Evolutionary conservation across 2,888 invertebrate species (phyloP).

Genomic region (Pomacea canaliculata): DNA sequence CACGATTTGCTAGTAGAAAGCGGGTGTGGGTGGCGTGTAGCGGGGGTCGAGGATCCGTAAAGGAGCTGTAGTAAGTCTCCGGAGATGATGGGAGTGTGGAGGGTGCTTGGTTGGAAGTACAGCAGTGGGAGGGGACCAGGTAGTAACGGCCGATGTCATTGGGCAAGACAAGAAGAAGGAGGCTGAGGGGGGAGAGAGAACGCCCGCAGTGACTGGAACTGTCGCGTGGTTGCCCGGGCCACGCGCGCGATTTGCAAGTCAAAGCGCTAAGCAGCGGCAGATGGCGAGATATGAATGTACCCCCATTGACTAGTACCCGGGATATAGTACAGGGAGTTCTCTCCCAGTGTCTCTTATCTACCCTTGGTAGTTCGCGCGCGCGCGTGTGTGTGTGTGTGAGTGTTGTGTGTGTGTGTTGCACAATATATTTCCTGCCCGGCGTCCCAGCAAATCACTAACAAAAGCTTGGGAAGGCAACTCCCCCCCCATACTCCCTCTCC

Average conservation of each 20-base stretch:
- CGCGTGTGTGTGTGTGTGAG: too few species aligned
- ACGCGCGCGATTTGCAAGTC: constrained; percentile 28
- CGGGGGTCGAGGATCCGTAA: neutral
- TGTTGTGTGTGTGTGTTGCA: constrained; percentile 13
- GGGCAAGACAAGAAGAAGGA: constrained; percentile 7
- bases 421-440: constrained; percentile 24
- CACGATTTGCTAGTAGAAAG: neutral
- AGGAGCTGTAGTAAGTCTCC: too few species aligned
- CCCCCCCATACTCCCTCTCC: neutral
- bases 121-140: too few species aligned
- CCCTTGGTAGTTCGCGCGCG: constrained; percentile 7
- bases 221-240: constrained; percentile 23
- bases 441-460: constrained; percentile 8
- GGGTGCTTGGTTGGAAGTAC: neutral
- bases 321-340: constrained; percentile 21
- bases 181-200: too few species aligned
- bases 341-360: constrained; percentile 24
- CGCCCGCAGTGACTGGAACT: neutral
- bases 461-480: constrained; percentile 9
- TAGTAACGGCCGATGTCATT: constrained; percentile 22
- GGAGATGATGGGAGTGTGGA: neutral
- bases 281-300: constrained; percentile 27
- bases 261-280: constrained; percentile 21
- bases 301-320: constrained; percentile 26
- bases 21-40: neutral